Conservation (phyloP, 1,140 invertebrate species). For the Pseudomyrmex sp. region DNA sequence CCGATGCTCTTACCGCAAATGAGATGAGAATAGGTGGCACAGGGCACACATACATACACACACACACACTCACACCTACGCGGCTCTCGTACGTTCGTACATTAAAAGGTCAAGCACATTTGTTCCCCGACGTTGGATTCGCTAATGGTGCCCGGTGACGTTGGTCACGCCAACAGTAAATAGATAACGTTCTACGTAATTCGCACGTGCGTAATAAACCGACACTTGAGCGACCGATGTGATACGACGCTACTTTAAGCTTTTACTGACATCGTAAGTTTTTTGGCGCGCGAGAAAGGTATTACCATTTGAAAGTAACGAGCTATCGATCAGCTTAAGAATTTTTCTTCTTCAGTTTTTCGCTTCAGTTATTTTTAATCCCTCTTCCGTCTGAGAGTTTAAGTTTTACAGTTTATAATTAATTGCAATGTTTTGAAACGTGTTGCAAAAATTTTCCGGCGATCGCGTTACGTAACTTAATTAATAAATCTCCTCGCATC, state of each 20-base stretch:
- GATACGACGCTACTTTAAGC: neutral
- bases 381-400: no score
- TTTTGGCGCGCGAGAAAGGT: no score
- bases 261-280: neutral
- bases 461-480: neutral
- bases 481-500: neutral
- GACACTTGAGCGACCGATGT: no score
- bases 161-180: slow-evolving; percentile 51
- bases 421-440: neutral
- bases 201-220: slow-evolving; percentile 31
- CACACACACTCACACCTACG: slow-evolving; percentile 25
- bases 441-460: neutral
- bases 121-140: slow-evolving; percentile 37
- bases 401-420: neutral
- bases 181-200: slow-evolving; percentile 18
- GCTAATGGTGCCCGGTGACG: slow-evolving; percentile 41
- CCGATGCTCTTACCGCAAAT: slow-evolving; percentile 41
- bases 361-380: no score
- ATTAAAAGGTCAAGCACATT: slow-evolving; percentile 51
- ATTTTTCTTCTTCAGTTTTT: no score
- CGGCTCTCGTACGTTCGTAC: slow-evolving; percentile 16
- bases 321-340: no score
- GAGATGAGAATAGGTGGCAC: slow-evolving; percentile 34
- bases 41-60: neutral
- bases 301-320: no score